Base-by-base conservation (phyloP, 1,140 invertebrate species). In the Listronotus oregonensis region DNA sequence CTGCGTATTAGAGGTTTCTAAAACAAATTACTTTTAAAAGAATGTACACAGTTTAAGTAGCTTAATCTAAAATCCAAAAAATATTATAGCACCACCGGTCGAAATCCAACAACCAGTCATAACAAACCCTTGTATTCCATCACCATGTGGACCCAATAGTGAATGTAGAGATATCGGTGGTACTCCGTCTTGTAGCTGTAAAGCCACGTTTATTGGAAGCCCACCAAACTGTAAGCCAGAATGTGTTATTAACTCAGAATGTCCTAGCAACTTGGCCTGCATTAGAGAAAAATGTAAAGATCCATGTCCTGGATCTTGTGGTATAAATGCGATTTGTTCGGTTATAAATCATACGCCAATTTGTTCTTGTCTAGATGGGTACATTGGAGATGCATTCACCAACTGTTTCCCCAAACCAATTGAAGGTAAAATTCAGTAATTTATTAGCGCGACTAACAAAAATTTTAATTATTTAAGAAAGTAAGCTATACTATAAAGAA, bases 101-200 rank as follows among this genome's bases (percentile, higher is more conserved):
- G 73, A 82, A 70, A 69, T 76, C 27, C 72, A 77, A 40, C 21
- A 27, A 27, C 21, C 21, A 27, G 21, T 27, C 21, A 27, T 27
- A 27, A 71, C 78, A 70, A 84, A 91, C 77, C 89, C 90, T 34
- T 92, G 90, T 77, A 78, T 87, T 12, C 89, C 90, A 31, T 86
- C 86, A 31, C 90, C 89, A 32, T 92, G 90, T 78, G 90, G 90
- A n/a, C 80, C 85, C 11, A 85, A 87, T 73, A 86, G 84, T 73
- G 80, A 86, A 73, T 89, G 87, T 73, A 78, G 82, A 74, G 82
- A 85, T 70, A 77, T 82, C 12, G 82, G 83, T 66, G 82, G 78
- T 32, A 80, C 83, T 70, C 81, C 84, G 1, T 81, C 84, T 14
- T 89, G 87, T 68, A 83, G 83, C 46, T 90, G 88, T 77, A 76